Conservation (phyloP, 2,888 invertebrate genomes). For the Crocallis elinguaria region DNA sequence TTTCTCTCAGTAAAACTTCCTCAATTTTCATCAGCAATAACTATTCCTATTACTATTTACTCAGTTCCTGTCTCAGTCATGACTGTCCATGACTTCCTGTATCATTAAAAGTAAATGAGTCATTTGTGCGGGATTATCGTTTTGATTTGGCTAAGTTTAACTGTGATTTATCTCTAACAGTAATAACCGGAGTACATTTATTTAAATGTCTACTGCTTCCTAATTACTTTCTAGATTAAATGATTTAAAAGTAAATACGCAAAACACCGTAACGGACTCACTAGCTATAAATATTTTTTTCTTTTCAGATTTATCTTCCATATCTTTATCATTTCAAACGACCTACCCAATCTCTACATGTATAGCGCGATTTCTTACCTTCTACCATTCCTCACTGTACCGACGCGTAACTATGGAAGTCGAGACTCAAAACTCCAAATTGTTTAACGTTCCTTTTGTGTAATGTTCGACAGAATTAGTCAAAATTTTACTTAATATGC, state of each 20-base stretch:
- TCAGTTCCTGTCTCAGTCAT: constrained; percentile 16
- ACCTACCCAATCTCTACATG: too few relatives aligned
- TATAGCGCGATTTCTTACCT: too few relatives aligned
- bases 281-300: too few relatives aligned
- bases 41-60: constrained; percentile 10
- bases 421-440: background rate
- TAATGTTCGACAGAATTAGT: constrained; percentile 11
- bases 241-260: too few relatives aligned
- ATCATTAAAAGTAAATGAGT: constrained; percentile 5
- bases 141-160: constrained; percentile 8
- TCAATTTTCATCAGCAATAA: constrained; percentile 4
- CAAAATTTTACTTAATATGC: constrained; percentile 28
- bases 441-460: background rate
- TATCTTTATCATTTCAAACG: too few relatives aligned
- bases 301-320: too few relatives aligned
- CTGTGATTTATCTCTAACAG: background rate
- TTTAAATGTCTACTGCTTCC: constrained; percentile 3
- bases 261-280: too few relatives aligned
- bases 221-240: constrained; percentile 8
- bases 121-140: constrained; percentile 4
- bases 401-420: too few relatives aligned
- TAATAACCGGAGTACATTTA: too few relatives aligned
- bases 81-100: constrained; percentile 11
- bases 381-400: too few relatives aligned
- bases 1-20: constrained; percentile 1